phyloP scores from a whole-genome alignment of 2,797 vertebrate genomes.

The Pogoniulus pusillus region DNA sequence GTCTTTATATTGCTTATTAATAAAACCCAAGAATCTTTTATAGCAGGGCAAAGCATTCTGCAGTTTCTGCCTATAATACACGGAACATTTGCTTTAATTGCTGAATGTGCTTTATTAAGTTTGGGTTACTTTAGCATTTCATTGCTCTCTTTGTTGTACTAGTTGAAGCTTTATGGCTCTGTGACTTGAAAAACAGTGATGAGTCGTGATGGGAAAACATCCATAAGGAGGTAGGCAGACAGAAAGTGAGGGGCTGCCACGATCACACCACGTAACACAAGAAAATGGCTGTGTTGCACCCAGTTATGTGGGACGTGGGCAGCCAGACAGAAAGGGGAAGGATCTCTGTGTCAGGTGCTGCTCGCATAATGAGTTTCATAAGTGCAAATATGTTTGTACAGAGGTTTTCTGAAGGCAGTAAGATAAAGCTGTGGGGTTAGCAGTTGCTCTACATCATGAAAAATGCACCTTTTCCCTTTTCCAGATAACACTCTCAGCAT shows the following conservation, averaged over 20 bases:
- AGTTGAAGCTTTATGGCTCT: background rate
- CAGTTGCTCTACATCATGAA: background rate
- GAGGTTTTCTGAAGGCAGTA: background rate
- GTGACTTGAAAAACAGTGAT: background rate
- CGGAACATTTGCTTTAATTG: background rate
- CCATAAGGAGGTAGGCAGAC: background rate
- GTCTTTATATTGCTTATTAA: background rate
- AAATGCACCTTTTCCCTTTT: constrained; percentile 43
- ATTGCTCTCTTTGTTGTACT: background rate
- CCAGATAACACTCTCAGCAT: constrained; percentile 96
- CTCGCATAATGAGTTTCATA: background rate
- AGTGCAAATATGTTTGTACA: background rate
- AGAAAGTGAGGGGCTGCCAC: background rate
- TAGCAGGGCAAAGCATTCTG: background rate
- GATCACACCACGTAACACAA: background rate
- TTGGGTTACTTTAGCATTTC: background rate
- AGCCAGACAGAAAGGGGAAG: background rate
- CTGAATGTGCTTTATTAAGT: background rate
- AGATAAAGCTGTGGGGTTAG: background rate
- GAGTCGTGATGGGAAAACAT: background rate
- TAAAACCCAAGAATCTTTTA: background rate
- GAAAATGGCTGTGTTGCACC: fast-evolving
- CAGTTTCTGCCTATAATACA: background rate
- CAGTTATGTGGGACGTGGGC: background rate
- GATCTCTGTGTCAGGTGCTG: background rate